Evolutionary conservation across 2,888 invertebrate genomes (phyloP), one percentile per base, ranked within the genome.

Genomic region (Bellardia pandia): DNA sequence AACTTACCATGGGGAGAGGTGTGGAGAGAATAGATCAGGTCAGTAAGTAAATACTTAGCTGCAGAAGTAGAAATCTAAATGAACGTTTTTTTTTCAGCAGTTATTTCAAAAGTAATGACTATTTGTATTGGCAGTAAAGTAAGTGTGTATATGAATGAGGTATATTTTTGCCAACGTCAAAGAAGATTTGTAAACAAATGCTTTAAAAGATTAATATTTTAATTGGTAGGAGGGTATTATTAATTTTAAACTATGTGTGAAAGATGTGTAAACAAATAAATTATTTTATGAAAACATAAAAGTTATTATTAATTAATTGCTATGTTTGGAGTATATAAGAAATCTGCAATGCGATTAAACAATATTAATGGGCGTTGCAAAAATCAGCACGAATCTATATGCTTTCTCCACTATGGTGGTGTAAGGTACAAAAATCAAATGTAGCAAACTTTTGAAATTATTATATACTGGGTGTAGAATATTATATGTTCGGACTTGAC

Each of bases 71-170:
- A 75, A 60, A 48, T 53, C 40, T 64, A 80, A 72, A 64, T 53
- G 16, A 62, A 14, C 8, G 2, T 40, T 40, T 48, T 40, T 48
- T 13, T 33, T 64, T 23, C 16, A 69, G 66, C 6, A 37, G 37
- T 37, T 37, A 37, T 68, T 60, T 51, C 42, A 60, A 82, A 82
- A 60, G 68, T 68, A 60, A 60, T 40, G 56, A 66, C 62, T 37
- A 60, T 60, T 79, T 69, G 40, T 56, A 79, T 69, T 48, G 60
- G 13, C 45, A 62, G 71, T 72, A 64, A 79, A 78, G 51, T 11
- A 16, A 13, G 51, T 40, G 14, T 9, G 8, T 40, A 9, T 14
- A 33, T 5, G 60, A 13, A 33, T 5, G 60, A 5, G 23, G 14
- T 51, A n/a, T 56, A 14, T 60, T 3, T 37, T 45, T 77, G 56